Evolutionary conservation across 2,888 invertebrate species (phyloP).

Genomic region (Nemotelus nigrinus): DNA sequence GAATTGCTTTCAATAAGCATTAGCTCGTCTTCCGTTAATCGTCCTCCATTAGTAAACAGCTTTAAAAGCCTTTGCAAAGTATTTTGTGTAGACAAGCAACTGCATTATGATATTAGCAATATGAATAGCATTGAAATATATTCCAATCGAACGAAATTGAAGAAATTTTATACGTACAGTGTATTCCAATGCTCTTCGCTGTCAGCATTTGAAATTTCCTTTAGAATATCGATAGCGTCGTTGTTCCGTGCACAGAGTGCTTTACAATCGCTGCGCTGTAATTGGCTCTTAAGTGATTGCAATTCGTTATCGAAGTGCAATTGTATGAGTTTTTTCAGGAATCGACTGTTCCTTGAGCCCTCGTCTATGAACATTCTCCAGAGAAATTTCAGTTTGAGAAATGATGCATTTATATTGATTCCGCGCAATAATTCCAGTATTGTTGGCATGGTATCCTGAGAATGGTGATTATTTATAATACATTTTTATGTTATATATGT

Average conservation of each 20-base stretch:
- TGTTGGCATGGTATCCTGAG: slow-evolving; percentile 12
- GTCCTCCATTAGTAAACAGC: slow-evolving; percentile 20
- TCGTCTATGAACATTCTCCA: slow-evolving; percentile 25
- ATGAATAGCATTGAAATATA: slow-evolving; percentile 33
- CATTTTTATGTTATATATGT: too few species aligned
- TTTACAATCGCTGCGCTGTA: slow-evolving; percentile 27
- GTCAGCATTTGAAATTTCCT: slow-evolving; percentile 25
- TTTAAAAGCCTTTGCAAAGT: slow-evolving; percentile 23
- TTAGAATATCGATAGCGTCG: slow-evolving; percentile 26
- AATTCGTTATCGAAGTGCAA: slow-evolving; percentile 33
- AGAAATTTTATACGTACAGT: slow-evolving; percentile 39
- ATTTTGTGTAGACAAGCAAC: slow-evolving; percentile 27
- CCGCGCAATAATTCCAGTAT: slow-evolving; percentile 25
- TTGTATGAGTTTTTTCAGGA: slow-evolving; percentile 15
- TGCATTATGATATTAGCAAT: slow-evolving; percentile 36
- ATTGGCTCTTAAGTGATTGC: slow-evolving; percentile 27
- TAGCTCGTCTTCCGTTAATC: slow-evolving; percentile 3
- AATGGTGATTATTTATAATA: too few species aligned
- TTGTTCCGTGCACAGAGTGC: slow-evolving; percentile 29
- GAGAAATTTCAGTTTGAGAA: slow-evolving; percentile 38
- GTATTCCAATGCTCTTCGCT: slow-evolving; percentile 14
- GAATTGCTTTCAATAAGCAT: background rate
- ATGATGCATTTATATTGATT: slow-evolving; percentile 21
- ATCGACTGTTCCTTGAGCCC: slow-evolving; percentile 19
- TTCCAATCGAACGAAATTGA: slow-evolving; percentile 10